Conservation (phyloP, 2,113 vertebrate genomes). For the Perca schrenkii region DNA sequence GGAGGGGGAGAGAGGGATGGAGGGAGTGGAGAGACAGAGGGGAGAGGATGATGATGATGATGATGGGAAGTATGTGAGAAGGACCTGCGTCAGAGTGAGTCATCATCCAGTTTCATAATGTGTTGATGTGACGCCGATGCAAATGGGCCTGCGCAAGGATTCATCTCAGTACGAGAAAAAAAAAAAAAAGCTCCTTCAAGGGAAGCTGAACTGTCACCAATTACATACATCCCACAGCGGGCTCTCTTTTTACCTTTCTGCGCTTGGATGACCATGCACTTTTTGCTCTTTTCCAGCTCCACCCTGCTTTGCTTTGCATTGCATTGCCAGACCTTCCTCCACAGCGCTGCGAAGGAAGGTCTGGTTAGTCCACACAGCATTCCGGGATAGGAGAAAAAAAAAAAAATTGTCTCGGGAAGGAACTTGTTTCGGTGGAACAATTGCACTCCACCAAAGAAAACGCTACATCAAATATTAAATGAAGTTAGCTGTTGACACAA, state of each 20-base stretch:
- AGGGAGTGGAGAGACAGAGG: conserved; percentile 38
- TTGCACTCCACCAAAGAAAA: too few relatives aligned
- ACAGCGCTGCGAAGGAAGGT: too few relatives aligned
- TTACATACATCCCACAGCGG: background rate
- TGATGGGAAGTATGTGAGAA: conserved; percentile 71
- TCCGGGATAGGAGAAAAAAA: too few relatives aligned
- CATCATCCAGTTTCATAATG: conserved; percentile 86
- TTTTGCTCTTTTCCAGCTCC: background rate
- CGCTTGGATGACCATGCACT: background rate
- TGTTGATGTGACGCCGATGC: conserved; percentile 83
- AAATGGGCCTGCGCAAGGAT: conserved; percentile 61
- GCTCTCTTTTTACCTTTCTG: background rate
- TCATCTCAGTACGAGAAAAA: conserved; percentile 38
- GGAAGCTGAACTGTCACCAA: background rate
- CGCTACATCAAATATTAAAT: too few relatives aligned
- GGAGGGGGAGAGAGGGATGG: conserved; percentile 35
- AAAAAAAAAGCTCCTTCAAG: conserved; percentile 34
- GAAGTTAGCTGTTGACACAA: too few relatives aligned
- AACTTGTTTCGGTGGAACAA: too few relatives aligned
- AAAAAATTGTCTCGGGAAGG: too few relatives aligned
- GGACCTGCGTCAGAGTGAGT: conserved; percentile 84
- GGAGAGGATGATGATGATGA: conserved; percentile 48
- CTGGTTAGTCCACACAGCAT: too few relatives aligned
- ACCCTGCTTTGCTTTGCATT: background rate
- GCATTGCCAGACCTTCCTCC: too few relatives aligned